phyloP scores from a whole-genome alignment of 1,140 invertebrate genomes.

The Euwallacea fornicatus region DNA sequence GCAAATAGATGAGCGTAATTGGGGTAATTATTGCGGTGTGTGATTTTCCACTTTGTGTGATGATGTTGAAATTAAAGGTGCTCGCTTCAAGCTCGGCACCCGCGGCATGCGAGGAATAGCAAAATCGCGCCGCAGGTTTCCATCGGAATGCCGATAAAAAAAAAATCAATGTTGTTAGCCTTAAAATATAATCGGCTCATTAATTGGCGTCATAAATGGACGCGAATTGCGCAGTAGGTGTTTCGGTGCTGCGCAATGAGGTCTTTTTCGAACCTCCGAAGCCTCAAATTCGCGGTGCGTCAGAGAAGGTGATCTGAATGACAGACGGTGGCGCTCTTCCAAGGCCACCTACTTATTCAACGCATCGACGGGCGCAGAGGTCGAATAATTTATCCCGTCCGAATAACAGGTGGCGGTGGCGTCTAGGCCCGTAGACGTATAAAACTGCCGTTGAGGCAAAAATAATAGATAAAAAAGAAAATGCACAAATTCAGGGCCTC shows the following conservation, averaged over 20 bases:
- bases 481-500: not conserved
- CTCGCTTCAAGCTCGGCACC: too few relatives aligned
- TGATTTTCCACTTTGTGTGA: too few relatives aligned
- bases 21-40: not conserved
- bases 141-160: not conserved
- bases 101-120: too few relatives aligned
- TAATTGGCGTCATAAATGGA: constrained; percentile 15
- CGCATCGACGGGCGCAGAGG: constrained; percentile 8
- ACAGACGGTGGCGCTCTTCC: constrained; percentile 12
- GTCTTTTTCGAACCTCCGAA: not conserved
- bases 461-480: not conserved
- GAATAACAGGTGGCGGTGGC: constrained; percentile 8
- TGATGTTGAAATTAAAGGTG: too few relatives aligned
- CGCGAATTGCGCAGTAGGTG: constrained; percentile 25
- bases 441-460: not conserved
- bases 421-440: not conserved
- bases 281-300: not conserved
- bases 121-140: too few relatives aligned
- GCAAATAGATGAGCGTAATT: not conserved
- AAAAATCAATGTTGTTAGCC: constrained; percentile 27
- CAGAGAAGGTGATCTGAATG: constrained; percentile 26
- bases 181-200: constrained; percentile 23
- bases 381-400: not conserved
- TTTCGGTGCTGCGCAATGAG: not conserved
- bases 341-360: constrained; percentile 24